These are phyloP conservation scores for Tonatia bakeri DNA, from an alignment of 2,113 vertebrate genomes.

Conservation along the genomic window DNA sequence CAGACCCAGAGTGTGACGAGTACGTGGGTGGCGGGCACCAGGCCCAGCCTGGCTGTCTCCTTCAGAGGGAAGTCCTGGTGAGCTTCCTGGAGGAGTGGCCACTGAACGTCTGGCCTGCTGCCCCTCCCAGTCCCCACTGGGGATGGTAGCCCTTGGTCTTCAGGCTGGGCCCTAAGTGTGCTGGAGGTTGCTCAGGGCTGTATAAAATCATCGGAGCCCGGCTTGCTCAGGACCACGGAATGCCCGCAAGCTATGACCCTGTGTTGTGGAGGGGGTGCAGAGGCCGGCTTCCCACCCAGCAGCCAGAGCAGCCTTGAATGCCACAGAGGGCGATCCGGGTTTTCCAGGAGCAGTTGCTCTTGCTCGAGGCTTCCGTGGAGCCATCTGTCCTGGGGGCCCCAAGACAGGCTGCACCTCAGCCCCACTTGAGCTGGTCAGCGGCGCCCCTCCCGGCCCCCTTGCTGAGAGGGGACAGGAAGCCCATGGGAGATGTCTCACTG, in stretches of 20 bases:
- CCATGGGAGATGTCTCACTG: accelerated
- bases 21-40: accelerated
- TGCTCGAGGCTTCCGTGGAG: neutral
- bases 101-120: accelerated
- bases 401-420: neutral
- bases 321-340: accelerated
- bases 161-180: neutral
- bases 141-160: neutral
- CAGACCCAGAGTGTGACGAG: accelerated
- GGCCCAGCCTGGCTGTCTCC: neutral
- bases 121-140: neutral
- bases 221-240: neutral
- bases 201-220: neutral
- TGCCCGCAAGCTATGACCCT: neutral
- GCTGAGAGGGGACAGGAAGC: accelerated
- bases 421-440: accelerated
- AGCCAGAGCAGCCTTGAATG: too few relatives aligned
- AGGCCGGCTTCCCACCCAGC: too few relatives aligned
- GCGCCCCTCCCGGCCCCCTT: neutral
- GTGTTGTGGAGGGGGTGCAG: accelerated
- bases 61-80: neutral
- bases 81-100: neutral
- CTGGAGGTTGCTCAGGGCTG: neutral
- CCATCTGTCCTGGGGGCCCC: neutral
- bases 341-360: neutral